These are phyloP conservation scores for Mohoua ochrocephala DNA, from an alignment of 2,113 vertebrate genomes.

Conservation along the genomic window DNA sequence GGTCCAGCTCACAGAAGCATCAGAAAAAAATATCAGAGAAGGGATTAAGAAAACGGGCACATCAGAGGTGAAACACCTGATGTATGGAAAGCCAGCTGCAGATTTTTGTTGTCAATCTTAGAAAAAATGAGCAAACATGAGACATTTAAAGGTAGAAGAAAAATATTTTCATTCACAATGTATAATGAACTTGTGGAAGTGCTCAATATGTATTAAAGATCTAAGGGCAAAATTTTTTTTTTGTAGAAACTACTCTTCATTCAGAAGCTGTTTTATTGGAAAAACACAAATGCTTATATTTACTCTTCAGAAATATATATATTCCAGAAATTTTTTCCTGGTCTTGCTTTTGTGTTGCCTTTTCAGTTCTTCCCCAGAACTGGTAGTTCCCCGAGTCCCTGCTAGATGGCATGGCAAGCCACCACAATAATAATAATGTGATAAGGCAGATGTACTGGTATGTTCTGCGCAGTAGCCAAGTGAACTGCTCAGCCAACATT, in stretches of 20 bases:
- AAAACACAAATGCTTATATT: neutral
- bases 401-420: constrained; percentile 68
- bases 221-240: neutral
- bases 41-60: neutral
- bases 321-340: neutral
- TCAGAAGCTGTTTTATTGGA: neutral
- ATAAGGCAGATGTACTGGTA: neutral
- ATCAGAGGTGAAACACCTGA: neutral
- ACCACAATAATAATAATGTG: constrained; percentile 15
- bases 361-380: neutral
- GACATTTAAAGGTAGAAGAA: neutral
- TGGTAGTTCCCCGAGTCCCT: constrained; percentile 50
- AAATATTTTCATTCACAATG: neutral
- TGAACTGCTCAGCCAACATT: neutral
- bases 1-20: neutral
- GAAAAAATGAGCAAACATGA: neutral
- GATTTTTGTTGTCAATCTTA: neutral
- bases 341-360: neutral
- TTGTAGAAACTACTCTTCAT: neutral
- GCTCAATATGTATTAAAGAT: neutral
- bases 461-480: neutral
- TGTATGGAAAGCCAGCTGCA: neutral
- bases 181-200: neutral
- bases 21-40: neutral
- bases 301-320: neutral